Percentiles rank a stretch among this genome's conserved stretches.
phyloP scores from a whole-genome alignment of 1,140 invertebrate species.

The Brevipalpus yothersi region DNA sequence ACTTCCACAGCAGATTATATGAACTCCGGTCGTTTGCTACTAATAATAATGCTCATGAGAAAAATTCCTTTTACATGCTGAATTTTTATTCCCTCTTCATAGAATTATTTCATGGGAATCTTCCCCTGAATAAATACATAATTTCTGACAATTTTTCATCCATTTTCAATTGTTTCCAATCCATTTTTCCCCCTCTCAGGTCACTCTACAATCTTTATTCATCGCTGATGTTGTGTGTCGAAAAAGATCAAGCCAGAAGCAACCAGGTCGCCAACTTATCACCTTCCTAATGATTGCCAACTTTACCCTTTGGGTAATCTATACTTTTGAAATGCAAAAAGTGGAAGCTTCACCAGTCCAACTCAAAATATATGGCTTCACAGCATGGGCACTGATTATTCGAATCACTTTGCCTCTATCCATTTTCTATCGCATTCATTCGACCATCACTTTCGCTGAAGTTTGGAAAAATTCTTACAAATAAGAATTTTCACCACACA shows the following conservation, averaged over 20 bases:
- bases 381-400: constrained; percentile 80
- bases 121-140: neutral
- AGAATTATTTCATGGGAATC: neutral
- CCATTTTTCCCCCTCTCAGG: constrained; percentile 25
- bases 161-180: neutral
- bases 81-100: neutral
- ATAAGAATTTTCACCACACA: constrained; percentile 8
- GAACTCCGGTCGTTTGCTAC: too few species aligned
- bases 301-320: constrained; percentile 79
- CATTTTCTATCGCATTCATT: constrained; percentile 80
- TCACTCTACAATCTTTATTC: constrained; percentile 72
- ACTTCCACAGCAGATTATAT: too few species aligned
- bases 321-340: constrained; percentile 85
- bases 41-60: neutral
- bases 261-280: constrained; percentile 74
- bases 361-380: constrained; percentile 72
- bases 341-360: constrained; percentile 70
- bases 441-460: constrained; percentile 80
- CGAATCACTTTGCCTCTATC: constrained; percentile 74
- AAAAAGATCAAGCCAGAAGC: constrained; percentile 54
- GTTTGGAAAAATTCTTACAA: constrained; percentile 97
- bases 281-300: constrained; percentile 86
- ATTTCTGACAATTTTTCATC: neutral
- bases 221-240: constrained; percentile 76
- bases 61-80: neutral